Evolutionary conservation across 92 coral and sea anemone genomes (phyloP).

Genomic region (Epizoanthus scotinus): DNA sequence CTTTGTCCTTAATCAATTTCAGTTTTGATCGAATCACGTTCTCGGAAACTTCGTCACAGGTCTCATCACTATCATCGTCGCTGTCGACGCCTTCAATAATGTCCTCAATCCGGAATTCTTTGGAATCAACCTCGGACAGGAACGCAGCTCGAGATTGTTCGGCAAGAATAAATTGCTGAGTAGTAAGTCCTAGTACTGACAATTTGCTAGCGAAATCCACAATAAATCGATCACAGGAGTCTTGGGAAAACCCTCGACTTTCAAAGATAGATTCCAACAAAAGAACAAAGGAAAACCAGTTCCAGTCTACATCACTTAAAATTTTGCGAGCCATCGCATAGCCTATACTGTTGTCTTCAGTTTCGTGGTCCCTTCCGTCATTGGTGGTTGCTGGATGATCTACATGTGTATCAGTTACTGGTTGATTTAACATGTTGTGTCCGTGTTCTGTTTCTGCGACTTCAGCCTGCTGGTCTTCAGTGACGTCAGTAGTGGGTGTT

Average conservation of each 20-base stretch:
- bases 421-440: too few species aligned
- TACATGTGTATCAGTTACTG: too few species aligned
- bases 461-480: too few species aligned
- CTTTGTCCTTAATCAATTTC: constrained; percentile 42
- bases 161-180: constrained; percentile 37
- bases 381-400: too few species aligned
- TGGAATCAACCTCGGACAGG: constrained; percentile 41
- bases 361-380: constrained; percentile 11
- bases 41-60: constrained; percentile 32
- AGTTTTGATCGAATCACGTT: constrained; percentile 31
- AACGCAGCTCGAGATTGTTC: constrained; percentile 56
- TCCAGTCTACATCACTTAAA: constrained; percentile 46
- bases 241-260: constrained; percentile 23
- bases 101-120: constrained; percentile 27
- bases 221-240: constrained; percentile 27
- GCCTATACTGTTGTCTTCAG: constrained; percentile 13
- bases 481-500: too few species aligned
- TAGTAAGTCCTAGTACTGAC: constrained; percentile 43
- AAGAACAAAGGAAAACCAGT: constrained; percentile 52
- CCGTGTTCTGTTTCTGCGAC: too few species aligned
- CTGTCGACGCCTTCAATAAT: constrained; percentile 47
- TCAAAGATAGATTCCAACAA: constrained; percentile 19
- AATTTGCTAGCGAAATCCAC: constrained; percentile 38
- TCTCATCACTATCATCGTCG: constrained; percentile 39
- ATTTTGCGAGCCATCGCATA: constrained; percentile 18